Evolutionary conservation across 2,888 invertebrate genomes (phyloP), one percentile per base, ranked within the genome.

Genomic region (Eristalis arbustorum): DNA sequence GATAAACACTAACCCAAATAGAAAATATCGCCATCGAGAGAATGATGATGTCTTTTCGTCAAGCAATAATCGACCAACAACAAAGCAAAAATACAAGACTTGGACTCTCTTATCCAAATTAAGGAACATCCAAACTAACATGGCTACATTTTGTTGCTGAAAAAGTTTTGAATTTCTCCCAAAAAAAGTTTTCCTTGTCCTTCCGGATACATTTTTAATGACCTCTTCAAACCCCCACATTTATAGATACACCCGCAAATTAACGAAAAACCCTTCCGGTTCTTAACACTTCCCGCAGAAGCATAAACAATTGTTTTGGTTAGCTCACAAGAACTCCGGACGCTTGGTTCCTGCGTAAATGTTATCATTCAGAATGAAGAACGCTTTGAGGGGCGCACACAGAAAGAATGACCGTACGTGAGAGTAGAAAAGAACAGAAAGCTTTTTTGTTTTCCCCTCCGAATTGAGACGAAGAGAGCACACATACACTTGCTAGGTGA

Each of bases 311-410:
- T 76, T 77, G 63, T 64, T 72, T 72, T 18, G 67, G 63, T 73
- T 28, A 5, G 2, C 40, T 68, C 72, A 59, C 57, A 62, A 42
- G 42, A 42, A 3, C n/a, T 42, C 31, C 23, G 64, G 49, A 71
- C 67, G 78, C 64, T 49, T 69, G 37, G 22, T 56, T 42, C 62
- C 14, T 57, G 59, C 59, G 49, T 40, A 78, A 82, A 64, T 79
- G 69, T 73, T 81, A 81, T 75, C 72, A 75, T 73, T 77, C 73
- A 59, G 56, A 76, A 81, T 72, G 81, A 85, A 85, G 84, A 85
- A 85, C 81, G 84, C 84, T 85, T 59, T 59, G 25, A 59, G 25
- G n/a, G n/a, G n/a, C n/a, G n/a, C n/a, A n/a, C n/a, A n/a, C n/a
- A n/a, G n/a, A n/a, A n/a, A 59, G 25, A 3, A 59, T 18, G 18